Conservation (phyloP, 2,113 vertebrate genomes). For the Calcarius ornatus region DNA sequence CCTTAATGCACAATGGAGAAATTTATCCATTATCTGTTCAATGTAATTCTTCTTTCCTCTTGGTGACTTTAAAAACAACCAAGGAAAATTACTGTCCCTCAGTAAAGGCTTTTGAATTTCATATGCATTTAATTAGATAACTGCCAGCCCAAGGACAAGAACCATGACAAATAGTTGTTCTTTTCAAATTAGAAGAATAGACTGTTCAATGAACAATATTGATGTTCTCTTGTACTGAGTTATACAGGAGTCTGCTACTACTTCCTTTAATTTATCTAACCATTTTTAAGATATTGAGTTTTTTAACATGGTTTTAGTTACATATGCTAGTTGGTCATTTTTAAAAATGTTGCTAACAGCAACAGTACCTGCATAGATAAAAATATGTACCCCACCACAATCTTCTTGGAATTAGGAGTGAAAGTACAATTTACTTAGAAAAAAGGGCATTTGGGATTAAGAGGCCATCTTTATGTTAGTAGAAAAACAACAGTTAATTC, state of each 20-base stretch:
- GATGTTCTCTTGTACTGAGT: constrained; percentile 64
- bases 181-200: constrained; percentile 77
- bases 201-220: constrained; percentile 73
- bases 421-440: not conserved
- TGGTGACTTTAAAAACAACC: constrained; percentile 73
- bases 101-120: constrained; percentile 79
- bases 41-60: constrained; percentile 70
- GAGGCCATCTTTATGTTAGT: constrained; percentile 6
- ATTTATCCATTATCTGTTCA: constrained; percentile 75
- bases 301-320: constrained; percentile 5
- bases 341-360: not conserved
- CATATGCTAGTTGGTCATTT: constrained; percentile 24
- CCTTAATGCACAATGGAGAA: constrained; percentile 69
- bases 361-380: not conserved
- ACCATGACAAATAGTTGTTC: constrained; percentile 81
- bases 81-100: constrained; percentile 75
- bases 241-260: constrained; percentile 56
- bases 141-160: constrained; percentile 73
- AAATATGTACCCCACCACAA: not conserved
- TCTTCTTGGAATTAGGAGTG: not conserved
- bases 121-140: constrained; percentile 81
- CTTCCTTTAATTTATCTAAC: constrained; percentile 66
- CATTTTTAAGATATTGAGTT: constrained; percentile 56
- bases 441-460: constrained; percentile 40
- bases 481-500: constrained; percentile 48